A percentile compares a stretch with the other conserved stretches of the same genome.
phyloP scores from a whole-genome alignment of 2,888 invertebrate species.

The Rotaria sp. region DNA sequence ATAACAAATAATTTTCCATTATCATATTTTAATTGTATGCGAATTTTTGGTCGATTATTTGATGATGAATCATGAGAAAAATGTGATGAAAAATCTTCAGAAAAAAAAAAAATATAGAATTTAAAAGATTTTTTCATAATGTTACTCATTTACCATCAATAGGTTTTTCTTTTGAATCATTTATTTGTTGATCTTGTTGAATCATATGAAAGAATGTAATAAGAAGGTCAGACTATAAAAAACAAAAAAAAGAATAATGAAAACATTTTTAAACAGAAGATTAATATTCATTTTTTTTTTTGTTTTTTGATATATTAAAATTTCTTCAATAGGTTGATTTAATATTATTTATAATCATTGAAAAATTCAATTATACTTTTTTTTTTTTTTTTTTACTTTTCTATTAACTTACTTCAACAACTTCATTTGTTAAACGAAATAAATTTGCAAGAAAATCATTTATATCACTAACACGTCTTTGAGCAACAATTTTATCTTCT shows the following conservation, averaged over 20 bases:
- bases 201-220: constrained; percentile 98
- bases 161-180: constrained; percentile 42
- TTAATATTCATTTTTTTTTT: no score
- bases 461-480: constrained; percentile 79
- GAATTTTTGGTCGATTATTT: constrained; percentile 70
- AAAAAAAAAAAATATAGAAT: neutral
- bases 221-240: constrained; percentile 70
- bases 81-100: constrained; percentile 43
- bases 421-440: constrained; percentile 79
- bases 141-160: neutral
- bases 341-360: no score
- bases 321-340: no score
- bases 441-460: constrained; percentile 77
- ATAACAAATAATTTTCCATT: constrained; percentile 70
- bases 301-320: no score
- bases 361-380: neutral
- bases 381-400: neutral
- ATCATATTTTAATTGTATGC: constrained; percentile 64
- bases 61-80: constrained; percentile 44
- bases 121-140: constrained; percentile 42
- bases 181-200: constrained; percentile 80
- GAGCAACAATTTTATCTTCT: constrained; percentile 87
- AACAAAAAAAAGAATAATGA: constrained; percentile 49
- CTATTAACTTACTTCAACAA: constrained; percentile 65
- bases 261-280: neutral